Evolutionary conservation across 2,888 invertebrate genomes (phyloP).

Genomic region (Phytoseiulus persimilis): DNA sequence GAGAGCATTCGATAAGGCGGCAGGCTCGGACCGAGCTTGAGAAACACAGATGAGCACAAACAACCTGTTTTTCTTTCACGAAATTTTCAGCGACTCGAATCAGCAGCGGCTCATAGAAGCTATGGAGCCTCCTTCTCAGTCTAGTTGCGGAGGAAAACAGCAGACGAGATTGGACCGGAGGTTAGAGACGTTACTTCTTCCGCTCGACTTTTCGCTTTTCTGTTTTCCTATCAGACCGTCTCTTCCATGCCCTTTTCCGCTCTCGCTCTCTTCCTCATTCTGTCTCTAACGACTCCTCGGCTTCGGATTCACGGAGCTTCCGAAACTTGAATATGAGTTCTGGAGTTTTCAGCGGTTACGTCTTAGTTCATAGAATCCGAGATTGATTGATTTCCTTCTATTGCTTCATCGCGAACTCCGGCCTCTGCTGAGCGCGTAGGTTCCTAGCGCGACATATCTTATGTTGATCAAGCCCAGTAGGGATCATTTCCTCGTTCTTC

Average conservation of each 20-base stretch:
- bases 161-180: slow-evolving; percentile 39
- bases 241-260: not conserved
- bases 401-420: not conserved
- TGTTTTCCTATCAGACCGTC: not conserved
- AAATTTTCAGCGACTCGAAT: slow-evolving; percentile 64
- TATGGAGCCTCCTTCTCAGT: slow-evolving; percentile 37
- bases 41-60: too few relatives aligned
- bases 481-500: not conserved
- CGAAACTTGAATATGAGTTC: not conserved
- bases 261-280: not conserved
- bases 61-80: not conserved
- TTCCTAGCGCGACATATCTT: not conserved
- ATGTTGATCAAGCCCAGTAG: not conserved
- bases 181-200: not conserved
- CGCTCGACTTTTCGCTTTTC: not conserved
- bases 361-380: not conserved
- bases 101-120: slow-evolving; percentile 65
- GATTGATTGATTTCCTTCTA: not conserved
- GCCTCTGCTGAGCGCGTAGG: not conserved
- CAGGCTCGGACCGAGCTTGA: too few relatives aligned
- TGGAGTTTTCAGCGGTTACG: not conserved
- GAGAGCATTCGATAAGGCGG: too few relatives aligned
- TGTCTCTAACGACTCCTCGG: not conserved
- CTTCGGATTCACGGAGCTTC: not conserved
- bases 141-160: slow-evolving; percentile 38